Evolutionary conservation across 2,113 vertebrate species (phyloP).

Genomic region (Lipophrys pholis): DNA sequence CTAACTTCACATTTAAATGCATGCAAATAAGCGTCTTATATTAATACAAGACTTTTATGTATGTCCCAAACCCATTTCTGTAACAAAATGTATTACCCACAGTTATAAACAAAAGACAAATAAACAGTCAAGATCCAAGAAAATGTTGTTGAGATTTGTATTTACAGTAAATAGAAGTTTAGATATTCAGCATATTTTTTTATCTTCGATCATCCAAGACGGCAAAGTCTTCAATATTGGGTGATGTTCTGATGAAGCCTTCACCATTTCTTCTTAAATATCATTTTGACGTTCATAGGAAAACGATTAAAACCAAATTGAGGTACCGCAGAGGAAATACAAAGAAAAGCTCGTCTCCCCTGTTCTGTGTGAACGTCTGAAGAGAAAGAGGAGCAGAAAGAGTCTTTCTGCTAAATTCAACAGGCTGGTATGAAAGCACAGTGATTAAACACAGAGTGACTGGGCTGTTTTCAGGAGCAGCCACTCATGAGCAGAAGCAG

Average conservation of each 20-base stretch:
- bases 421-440: constrained; percentile 77
- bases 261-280: neutral
- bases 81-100: constrained; percentile 56
- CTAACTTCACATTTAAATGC: constrained; percentile 25
- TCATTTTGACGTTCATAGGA: constrained; percentile 13
- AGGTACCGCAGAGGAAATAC: constrained; percentile 55
- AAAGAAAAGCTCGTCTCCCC: constrained; percentile 43
- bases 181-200: constrained; percentile 46
- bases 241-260: neutral
- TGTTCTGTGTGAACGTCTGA: constrained; percentile 37
- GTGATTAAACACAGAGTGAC: constrained; percentile 71
- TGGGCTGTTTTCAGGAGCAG: constrained; percentile 52
- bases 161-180: constrained; percentile 68
- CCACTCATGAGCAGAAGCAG: constrained; percentile 59
- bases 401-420: constrained; percentile 82
- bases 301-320: constrained; percentile 44
- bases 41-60: constrained; percentile 66
- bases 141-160: constrained; percentile 64
- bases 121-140: constrained; percentile 63
- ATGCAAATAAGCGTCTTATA: constrained; percentile 51
- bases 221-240: constrained; percentile 12
- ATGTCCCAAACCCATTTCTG: constrained; percentile 60
- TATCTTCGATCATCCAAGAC: constrained; percentile 24
- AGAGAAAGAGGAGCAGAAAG: constrained; percentile 33
- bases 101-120: constrained; percentile 31